Evolutionary conservation across 2,888 invertebrate species (phyloP).

Genomic region (Tillus elongatus): DNA sequence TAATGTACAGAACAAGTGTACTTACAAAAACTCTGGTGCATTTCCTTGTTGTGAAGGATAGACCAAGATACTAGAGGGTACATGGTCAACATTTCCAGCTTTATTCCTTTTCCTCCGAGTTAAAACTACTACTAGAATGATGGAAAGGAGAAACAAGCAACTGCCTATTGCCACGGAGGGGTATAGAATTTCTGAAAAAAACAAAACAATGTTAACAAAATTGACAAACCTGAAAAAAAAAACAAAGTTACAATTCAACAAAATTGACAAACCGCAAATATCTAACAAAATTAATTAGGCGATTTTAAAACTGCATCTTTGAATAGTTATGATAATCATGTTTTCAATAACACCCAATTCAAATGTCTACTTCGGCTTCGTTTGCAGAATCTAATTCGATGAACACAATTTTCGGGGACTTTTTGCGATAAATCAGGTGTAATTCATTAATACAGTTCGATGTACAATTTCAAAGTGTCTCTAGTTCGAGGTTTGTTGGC

Average conservation of each 20-base stretch:
- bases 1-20: too few relatives aligned
- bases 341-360: too few relatives aligned
- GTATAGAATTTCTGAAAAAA: constrained; percentile 32
- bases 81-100: constrained; percentile 36
- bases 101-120: constrained; percentile 46
- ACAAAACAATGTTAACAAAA: neutral
- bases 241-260: neutral
- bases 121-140: constrained; percentile 42
- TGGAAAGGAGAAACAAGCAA: constrained; percentile 19
- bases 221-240: neutral
- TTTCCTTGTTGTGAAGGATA: constrained; percentile 54
- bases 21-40: constrained; percentile 55
- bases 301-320: too few relatives aligned
- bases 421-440: too few relatives aligned
- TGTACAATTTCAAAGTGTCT: too few relatives aligned
- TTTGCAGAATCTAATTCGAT: too few relatives aligned
- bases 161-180: constrained; percentile 29
- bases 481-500: too few relatives aligned
- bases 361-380: too few relatives aligned
- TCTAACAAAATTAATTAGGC: too few relatives aligned
- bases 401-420: too few relatives aligned
- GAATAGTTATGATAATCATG: too few relatives aligned
- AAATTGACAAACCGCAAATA: neutral
- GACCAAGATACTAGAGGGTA: constrained; percentile 52
- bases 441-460: too few relatives aligned